A percentile compares a stretch with the other conserved stretches of the same genome.
These are phyloP conservation scores for Parapsyche elsis DNA, from an alignment of 1,140 invertebrate genomes.

Conservation along the genomic window DNA sequence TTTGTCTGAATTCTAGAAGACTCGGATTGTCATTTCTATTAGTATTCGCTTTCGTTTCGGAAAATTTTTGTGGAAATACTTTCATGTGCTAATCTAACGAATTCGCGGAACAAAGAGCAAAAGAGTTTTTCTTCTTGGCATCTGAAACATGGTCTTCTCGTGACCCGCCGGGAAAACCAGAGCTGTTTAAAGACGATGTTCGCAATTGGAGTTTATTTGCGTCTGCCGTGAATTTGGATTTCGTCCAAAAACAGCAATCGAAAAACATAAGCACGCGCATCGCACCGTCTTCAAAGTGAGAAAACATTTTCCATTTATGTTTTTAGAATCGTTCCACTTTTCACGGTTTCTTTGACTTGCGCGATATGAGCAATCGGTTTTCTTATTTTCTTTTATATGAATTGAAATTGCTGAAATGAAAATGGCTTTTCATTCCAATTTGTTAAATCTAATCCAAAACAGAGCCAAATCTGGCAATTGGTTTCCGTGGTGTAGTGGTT, in stretches of 20 bases:
- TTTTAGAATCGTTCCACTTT: too few species aligned
- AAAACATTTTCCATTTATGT: too few species aligned
- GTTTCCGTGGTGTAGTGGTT: constrained; percentile 56
- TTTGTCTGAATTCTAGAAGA: not conserved
- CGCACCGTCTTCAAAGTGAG: too few species aligned
- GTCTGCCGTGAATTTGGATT: constrained; percentile 25
- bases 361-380: too few species aligned
- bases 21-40: not conserved
- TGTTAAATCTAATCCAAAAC: too few species aligned
- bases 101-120: constrained; percentile 14
- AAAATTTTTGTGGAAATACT: too few species aligned
- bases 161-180: constrained; percentile 36
- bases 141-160: constrained; percentile 7
- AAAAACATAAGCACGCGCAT: not conserved
- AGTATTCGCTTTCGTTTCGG: not conserved
- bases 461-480: not conserved
- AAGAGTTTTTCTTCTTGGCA: not conserved
- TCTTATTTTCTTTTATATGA: too few species aligned
- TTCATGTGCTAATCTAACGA: too few species aligned
- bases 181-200: constrained; percentile 32
- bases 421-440: too few species aligned
- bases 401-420: too few species aligned
- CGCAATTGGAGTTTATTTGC: not conserved
- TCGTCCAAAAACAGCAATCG: constrained; percentile 18
- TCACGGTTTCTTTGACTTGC: too few species aligned